Evolutionary conservation across 2,888 invertebrate genomes (phyloP), one percentile per base, ranked within the genome.

Genomic region (Drosophila niveifrons): DNA sequence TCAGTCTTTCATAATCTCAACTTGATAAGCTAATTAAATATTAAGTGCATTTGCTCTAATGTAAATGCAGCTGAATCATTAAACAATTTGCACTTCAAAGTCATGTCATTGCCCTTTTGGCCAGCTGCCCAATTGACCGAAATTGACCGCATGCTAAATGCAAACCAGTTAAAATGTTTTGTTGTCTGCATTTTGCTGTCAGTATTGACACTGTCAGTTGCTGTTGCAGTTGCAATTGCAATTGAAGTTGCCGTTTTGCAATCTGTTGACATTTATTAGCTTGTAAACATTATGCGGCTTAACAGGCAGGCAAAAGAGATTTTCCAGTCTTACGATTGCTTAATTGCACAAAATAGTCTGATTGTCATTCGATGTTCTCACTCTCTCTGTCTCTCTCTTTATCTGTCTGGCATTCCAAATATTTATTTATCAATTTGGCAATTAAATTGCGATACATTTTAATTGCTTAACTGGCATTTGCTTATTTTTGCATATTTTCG

Each of bases 361-460:
- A 52, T 52, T 9, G 18, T 46, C 46, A 43, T 44, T 48, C 48
- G 47, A 28, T 61, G 44, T 61, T 64, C 56, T 39, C 61, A 13
- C 28, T 31, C 6, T 23, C 17, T 1, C 17, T 34, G n/a, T n/a
- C 17, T 34, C 39, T 28, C 17, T 8, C 23, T 13, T 6, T 18
- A 3, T 23, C 23, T 23, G 31, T 31, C 43, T 28, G 18, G 10
- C 44, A 36, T 44, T 58, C 41, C 28, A 69, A 51, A 72, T 80
- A 79, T 80, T 72, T 72, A 71, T 67, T 68, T 87, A 76, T 63
- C 64, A 76, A 70, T 82, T 68, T 66, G 61, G 51, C 58, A 85
- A 79, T 70, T 76, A 63, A 58, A 18, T 72, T 41, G 43, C 31
- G 10, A 7, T 51, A 64, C 64, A 50, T 51, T 57, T 52, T 63